Evolutionary conservation across 2,888 invertebrate species (phyloP).

Genomic region (Cylloceria caligata): DNA sequence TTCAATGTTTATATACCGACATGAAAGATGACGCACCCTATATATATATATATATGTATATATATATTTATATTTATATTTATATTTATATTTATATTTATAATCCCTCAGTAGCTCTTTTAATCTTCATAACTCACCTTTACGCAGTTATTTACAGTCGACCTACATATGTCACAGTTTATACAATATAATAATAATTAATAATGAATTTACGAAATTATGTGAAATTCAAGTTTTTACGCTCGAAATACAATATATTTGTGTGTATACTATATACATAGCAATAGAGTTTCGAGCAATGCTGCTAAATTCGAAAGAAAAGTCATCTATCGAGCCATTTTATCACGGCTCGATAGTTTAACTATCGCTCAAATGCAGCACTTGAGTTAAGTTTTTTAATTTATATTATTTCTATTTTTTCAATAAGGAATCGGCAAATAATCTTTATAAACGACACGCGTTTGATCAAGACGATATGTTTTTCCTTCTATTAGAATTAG

Average conservation of each 20-base stretch:
- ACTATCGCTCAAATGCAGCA: constrained; percentile 54
- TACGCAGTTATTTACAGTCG: constrained; percentile 68
- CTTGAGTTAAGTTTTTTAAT: too few relatives aligned
- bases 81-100: constrained; percentile 29
- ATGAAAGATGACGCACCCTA: too few relatives aligned
- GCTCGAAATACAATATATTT: constrained; percentile 45
- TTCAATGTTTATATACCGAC: too few relatives aligned
- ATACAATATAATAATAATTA: constrained; percentile 68
- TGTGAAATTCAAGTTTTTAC: constrained; percentile 60
- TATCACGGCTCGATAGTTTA: constrained; percentile 30
- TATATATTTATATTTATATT: constrained; percentile 36
- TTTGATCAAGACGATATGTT: constrained; percentile 60
- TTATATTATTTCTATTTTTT: too few relatives aligned
- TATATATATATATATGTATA: constrained; percentile 29
- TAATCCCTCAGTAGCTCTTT: constrained; percentile 55
- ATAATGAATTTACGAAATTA: constrained; percentile 63
- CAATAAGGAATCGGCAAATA: constrained; percentile 44
- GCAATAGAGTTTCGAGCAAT: constrained; percentile 32
- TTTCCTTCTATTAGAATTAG: constrained; percentile 56
- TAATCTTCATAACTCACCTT: constrained; percentile 52
- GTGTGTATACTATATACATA: constrained; percentile 41
- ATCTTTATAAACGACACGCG: constrained; percentile 46
- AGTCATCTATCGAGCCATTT: neutral
- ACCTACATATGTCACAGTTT: constrained; percentile 69
- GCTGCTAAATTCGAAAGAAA: constrained; percentile 16